phyloP scores from a whole-genome alignment of 1,140 invertebrate genomes.

The Euwallacea similis region DNA sequence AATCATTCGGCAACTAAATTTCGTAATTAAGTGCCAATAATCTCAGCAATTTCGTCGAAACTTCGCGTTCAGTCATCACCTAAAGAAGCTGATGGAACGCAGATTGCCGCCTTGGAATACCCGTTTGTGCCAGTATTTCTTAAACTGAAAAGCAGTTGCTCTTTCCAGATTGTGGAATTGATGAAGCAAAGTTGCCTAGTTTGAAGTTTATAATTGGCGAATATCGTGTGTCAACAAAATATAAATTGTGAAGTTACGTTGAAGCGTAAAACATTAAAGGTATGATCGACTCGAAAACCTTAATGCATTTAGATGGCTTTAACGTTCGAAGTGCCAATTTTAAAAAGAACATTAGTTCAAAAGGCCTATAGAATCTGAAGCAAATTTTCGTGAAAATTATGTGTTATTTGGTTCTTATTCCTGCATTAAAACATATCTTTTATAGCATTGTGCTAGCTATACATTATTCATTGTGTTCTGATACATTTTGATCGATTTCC shows the following conservation, averaged over 20 bases:
- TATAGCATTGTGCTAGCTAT: neutral
- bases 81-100: slow-evolving; percentile 1
- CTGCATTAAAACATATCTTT: neutral
- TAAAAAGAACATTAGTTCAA: too few relatives aligned
- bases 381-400: neutral
- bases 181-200: neutral
- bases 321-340: neutral
- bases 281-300: neutral
- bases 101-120: neutral
- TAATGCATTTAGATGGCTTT: neutral
- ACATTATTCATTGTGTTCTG: slow-evolving; percentile 1
- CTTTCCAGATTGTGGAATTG: neutral
- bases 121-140: neutral
- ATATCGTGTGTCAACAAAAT: neutral
- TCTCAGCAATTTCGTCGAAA: neutral
- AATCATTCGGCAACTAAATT: slow-evolving; percentile 2
- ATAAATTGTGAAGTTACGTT: neutral
- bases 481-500: slow-evolving; percentile 4
- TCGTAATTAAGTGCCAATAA: slow-evolving; percentile 4
- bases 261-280: neutral
- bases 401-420: neutral
- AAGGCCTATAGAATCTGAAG: too few relatives aligned
- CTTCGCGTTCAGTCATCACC: neutral
- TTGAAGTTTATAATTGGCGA: slow-evolving; percentile 1
- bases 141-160: too few relatives aligned